Evolutionary conservation across 2,113 vertebrate genomes (phyloP).

Genomic region (Melanotaenia duboulayi): DNA sequence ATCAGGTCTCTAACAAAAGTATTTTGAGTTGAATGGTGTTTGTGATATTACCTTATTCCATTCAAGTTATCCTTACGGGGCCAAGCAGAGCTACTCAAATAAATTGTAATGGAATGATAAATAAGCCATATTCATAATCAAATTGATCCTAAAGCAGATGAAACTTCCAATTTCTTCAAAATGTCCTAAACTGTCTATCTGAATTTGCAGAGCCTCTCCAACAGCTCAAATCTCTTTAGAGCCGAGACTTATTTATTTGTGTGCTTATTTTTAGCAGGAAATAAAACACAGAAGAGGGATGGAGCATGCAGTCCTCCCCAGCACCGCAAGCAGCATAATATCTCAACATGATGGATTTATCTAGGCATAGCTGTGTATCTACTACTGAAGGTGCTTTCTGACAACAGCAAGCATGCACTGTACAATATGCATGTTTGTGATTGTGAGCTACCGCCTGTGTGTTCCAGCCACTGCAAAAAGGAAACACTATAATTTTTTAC

Average conservation of each 20-base stretch:
- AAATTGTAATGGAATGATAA: slow-evolving; percentile 39
- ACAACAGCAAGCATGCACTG: slow-evolving; percentile 21
- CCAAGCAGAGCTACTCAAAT: slow-evolving; percentile 42
- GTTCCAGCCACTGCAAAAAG: slow-evolving; percentile 29
- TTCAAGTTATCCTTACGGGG: slow-evolving; percentile 23
- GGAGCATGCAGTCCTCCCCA: slow-evolving; percentile 61
- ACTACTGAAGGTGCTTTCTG: slow-evolving; percentile 46
- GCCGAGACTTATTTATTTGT: slow-evolving; percentile 62
- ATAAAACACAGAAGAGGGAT: slow-evolving; percentile 71
- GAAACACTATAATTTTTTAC: slow-evolving; percentile 24
- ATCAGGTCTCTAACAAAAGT: slow-evolving; percentile 50
- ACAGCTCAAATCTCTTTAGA: slow-evolving; percentile 47
- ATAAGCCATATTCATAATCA: slow-evolving; percentile 46
- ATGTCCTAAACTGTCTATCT: slow-evolving; percentile 29
- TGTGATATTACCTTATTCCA: slow-evolving; percentile 46
- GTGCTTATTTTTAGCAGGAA: slow-evolving; percentile 71
- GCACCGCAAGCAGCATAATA: slow-evolving; percentile 65
- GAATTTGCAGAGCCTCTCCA: slow-evolving; percentile 32
- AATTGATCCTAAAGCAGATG: slow-evolving; percentile 45
- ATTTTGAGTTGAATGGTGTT: slow-evolving; percentile 48
- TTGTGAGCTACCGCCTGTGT: slow-evolving; percentile 32
- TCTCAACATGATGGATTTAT: slow-evolving; percentile 78
- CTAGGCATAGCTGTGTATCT: slow-evolving; percentile 54
- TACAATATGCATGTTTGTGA: slow-evolving; percentile 25
- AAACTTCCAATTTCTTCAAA: slow-evolving; percentile 39